Percentiles rank a stretch among this genome's conserved stretches.
Evolutionary conservation across 2,113 vertebrate genomes (phyloP).

Genomic region (Daboia siamensis): DNA sequence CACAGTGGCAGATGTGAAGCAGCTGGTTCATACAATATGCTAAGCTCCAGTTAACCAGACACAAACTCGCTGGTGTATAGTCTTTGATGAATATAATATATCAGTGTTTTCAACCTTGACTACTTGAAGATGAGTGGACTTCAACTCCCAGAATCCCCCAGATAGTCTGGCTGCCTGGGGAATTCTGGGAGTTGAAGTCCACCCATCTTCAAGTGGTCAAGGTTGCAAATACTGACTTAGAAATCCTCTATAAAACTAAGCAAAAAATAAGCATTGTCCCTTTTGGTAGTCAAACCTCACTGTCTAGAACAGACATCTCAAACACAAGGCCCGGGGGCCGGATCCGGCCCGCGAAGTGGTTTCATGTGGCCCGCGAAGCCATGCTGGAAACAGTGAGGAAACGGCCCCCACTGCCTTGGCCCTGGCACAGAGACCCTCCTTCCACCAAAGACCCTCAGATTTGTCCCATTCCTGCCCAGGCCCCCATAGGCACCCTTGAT

Average conservation of each 20-base stretch:
- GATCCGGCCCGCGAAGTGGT: too few species aligned
- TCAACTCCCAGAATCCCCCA: background rate
- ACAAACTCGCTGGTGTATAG: background rate
- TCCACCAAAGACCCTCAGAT: too few species aligned
- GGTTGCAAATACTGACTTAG: background rate
- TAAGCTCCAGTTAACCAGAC: background rate
- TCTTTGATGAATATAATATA: background rate
- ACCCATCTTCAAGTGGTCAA: background rate
- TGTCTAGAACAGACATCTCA: too few species aligned
- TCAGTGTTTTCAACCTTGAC: background rate
- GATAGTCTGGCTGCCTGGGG: background rate
- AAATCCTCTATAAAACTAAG: background rate
- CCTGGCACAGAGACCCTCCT: too few species aligned
- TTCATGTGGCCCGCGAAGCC: too few species aligned
- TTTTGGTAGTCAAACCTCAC: background rate
- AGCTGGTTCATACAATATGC: background rate
- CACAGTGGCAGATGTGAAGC: background rate
- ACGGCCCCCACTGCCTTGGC: too few species aligned
- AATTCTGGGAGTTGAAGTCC: background rate
- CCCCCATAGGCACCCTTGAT: too few species aligned
- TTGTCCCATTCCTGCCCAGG: too few species aligned
- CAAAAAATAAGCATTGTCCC: background rate
- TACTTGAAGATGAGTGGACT: background rate
- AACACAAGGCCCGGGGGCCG: too few species aligned
- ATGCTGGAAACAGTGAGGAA: too few species aligned